Evolutionary conservation across 2,797 vertebrate genomes (phyloP), one percentile per base, ranked within the genome.

Genomic region (Morelia viridis): DNA sequence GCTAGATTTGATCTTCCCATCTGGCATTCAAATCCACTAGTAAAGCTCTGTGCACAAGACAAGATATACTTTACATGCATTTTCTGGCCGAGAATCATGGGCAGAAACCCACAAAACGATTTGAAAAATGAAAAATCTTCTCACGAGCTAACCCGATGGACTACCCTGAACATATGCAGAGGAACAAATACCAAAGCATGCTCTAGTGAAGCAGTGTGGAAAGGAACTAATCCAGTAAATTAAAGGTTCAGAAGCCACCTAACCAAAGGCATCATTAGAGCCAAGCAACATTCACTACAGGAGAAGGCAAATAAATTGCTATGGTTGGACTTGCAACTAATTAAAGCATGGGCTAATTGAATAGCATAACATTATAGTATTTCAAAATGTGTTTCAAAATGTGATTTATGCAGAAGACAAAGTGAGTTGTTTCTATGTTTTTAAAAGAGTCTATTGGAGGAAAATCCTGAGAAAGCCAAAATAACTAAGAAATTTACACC

Each of bases 121-220:
- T 13, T 58, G 57, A 91, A 56, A n/a, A 53, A 56, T 10, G 6
- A 84, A n/a, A 10, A 0, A 41, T 10, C 11, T 71, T 64, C 86
- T 68, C 22, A 26, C 60, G 92, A 19, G 9, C 85, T 91, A 87
- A 90, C 50, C 6, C 85, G 87, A 88, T 5, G 0, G 87, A 62
- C 85, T 80, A 89, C 0, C 87, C 89, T 83, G 71, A 94, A 89
- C 28, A 83, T 0, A 88, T 53, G 76, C 0, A 0, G 76, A 87
- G 57, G 0, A 28, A 35, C 5, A 68, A 61, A 24, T 31, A 24
- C 60, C 0, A 0, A 31, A 17, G 1, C 0, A 0, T 60, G 61
- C 24, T 22, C 35, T 22, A 57, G 50, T 90, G 6, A 46, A 0
- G 71, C 26, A 60, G 61, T 31, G 35, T 61, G 53, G 22, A 87